These are phyloP conservation scores for Helostoma temminkii DNA, from an alignment of 2,797 vertebrate species.

Conservation along the genomic window DNA sequence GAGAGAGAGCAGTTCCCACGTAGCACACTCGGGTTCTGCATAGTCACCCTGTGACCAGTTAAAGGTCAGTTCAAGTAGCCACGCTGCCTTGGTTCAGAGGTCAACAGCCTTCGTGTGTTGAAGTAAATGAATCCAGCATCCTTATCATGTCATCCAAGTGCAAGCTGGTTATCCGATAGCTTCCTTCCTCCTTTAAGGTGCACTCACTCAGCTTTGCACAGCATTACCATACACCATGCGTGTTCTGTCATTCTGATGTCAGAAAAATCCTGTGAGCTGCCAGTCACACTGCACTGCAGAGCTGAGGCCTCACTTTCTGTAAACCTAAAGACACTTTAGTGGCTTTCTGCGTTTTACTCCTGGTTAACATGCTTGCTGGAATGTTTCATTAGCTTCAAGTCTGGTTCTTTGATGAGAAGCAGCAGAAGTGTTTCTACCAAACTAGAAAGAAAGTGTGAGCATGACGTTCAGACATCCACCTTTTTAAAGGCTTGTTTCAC, in stretches of 20 bases:
- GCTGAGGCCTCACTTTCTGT: conserved; percentile 2
- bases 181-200: conserved; percentile 25
- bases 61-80: conserved; percentile 61
- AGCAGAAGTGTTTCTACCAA: conserved; percentile 34
- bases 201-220: conserved; percentile 44
- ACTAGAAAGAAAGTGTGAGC: conserved; percentile 29
- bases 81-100: conserved; percentile 67
- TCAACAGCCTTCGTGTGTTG: conserved; percentile 56
- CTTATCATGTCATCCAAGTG: conserved; percentile 53
- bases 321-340: conserved; percentile 20
- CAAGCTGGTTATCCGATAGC: conserved; percentile 45
- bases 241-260: conserved; percentile 41
- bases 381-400: conserved; percentile 32
- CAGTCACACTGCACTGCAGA: conserved; percentile 31
- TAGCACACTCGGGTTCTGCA: conserved; percentile 27
- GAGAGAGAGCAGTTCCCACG: conserved; percentile 40
- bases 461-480: conserved; percentile 47
- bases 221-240: conserved; percentile 37
- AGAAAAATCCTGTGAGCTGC: conserved; percentile 50
- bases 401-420: conserved; percentile 43
- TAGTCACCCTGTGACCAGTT: conserved; percentile 44
- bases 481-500: conserved; percentile 40
- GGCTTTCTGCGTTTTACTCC: conserved; percentile 26
- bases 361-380: conserved; percentile 33
- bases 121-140: conserved; percentile 58